These are phyloP conservation scores for Ditula angustiorana DNA, from an alignment of 2,888 invertebrate species.

Conservation along the genomic window DNA sequence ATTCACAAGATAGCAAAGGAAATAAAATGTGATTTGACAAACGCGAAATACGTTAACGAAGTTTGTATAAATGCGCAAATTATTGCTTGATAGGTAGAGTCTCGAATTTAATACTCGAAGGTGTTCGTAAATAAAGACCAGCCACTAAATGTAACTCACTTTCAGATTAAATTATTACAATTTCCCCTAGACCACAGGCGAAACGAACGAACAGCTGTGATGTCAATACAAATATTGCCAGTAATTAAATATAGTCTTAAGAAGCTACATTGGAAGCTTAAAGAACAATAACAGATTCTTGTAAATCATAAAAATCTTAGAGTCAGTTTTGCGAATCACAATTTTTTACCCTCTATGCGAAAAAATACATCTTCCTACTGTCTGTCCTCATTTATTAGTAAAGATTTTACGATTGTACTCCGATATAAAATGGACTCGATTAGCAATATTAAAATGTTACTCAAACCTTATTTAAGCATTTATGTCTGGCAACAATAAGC, in stretches of 20 bases:
- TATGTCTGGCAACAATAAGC: too few relatives aligned
- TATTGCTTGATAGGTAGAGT: conserved; percentile 13
- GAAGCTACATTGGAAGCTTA: too few relatives aligned
- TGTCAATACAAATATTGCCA: conserved; percentile 77
- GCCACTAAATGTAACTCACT: conserved; percentile 74
- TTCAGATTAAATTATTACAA: conserved; percentile 72
- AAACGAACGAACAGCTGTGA: conserved; percentile 82
- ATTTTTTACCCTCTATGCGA: too few relatives aligned
- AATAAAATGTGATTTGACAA: conserved; percentile 68
- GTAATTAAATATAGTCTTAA: conserved; percentile 46
- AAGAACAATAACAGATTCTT: background rate
- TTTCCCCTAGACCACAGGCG: conserved; percentile 76
- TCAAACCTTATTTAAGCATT: too few relatives aligned
- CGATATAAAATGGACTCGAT: background rate
- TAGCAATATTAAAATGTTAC: background rate
- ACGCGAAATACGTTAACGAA: conserved; percentile 57
- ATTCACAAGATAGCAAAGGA: conserved; percentile 72
- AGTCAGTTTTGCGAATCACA: too few relatives aligned
- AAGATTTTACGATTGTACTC: too few relatives aligned
- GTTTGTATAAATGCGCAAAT: conserved; percentile 25
- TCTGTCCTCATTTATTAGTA: too few relatives aligned
- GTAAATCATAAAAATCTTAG: too few relatives aligned
- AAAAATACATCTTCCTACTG: too few relatives aligned
- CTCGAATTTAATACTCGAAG: conserved; percentile 21
- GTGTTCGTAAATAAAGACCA: conserved; percentile 54